Evolutionary conservation across 2,113 vertebrate species (phyloP).

Genomic region (Seriola rivoliana): DNA sequence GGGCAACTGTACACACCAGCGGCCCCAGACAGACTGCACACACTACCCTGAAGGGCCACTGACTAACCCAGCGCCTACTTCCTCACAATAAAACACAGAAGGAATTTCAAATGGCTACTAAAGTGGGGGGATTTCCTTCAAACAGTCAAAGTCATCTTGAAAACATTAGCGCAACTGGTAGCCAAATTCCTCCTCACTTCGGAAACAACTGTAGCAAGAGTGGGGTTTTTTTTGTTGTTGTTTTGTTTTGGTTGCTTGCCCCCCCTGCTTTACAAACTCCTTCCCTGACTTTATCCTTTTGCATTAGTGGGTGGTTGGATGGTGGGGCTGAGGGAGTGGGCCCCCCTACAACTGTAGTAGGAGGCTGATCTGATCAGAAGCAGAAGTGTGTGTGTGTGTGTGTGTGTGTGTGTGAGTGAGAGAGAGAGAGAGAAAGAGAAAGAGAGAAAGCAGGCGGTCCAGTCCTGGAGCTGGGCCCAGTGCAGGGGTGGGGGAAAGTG

Average conservation of each 20-base stretch:
- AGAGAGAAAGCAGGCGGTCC: conserved; percentile 57
- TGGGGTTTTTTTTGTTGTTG: conserved; percentile 31
- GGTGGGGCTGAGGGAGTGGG: conserved; percentile 35
- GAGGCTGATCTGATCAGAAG: conserved; percentile 69
- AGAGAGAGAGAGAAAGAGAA: conserved; percentile 41
- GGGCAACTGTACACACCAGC: conserved; percentile 63
- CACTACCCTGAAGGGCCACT: conserved; percentile 71
- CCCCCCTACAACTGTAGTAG: conserved; percentile 28
- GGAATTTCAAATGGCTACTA: conserved; percentile 85
- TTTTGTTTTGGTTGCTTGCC: conserved; percentile 31
- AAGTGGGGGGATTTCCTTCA: conserved; percentile 86
- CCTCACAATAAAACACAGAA: conserved; percentile 82
- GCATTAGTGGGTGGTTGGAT: conserved; percentile 51
- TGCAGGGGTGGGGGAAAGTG: conserved; percentile 74
- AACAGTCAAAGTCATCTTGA: conserved; percentile 87
- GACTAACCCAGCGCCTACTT: conserved; percentile 83
- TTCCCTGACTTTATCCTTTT: conserved; percentile 48
- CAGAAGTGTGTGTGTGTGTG: conserved; percentile 21
- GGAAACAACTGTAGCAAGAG: conserved; percentile 76
- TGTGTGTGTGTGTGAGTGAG: no score
- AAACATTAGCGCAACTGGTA: conserved; percentile 86
- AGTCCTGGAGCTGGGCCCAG: conserved; percentile 73
- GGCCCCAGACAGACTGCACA: conserved; percentile 72
- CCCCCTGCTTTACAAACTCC: conserved; percentile 38
- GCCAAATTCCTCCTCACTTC: conserved; percentile 84